Evolutionary conservation across 2,888 invertebrate genomes (phyloP).

Genomic region (Carcina quercana): DNA sequence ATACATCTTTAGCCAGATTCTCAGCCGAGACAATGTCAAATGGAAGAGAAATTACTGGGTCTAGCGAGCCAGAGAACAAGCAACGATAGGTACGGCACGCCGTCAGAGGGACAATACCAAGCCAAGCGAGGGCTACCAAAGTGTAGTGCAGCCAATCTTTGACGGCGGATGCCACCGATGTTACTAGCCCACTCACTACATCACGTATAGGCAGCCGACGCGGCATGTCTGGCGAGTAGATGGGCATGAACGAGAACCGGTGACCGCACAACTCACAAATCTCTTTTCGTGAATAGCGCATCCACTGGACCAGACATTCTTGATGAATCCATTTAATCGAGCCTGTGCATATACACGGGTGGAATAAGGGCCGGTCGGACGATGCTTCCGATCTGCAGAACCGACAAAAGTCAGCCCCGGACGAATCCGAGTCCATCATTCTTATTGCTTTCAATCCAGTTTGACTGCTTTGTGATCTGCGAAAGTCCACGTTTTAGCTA

Average conservation of each 20-base stretch:
- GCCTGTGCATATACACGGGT: constrained; percentile 99
- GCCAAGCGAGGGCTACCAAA: constrained; percentile 97
- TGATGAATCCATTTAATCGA: constrained; percentile 99
- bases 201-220: constrained; percentile 94
- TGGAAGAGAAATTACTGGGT: constrained; percentile 88
- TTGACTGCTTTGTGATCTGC: constrained; percentile 54
- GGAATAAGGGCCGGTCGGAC: constrained; percentile 93
- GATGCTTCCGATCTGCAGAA: constrained; percentile 97
- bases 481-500: constrained; percentile 28
- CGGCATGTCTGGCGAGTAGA: constrained; percentile 99
- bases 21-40: constrained; percentile 95
- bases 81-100: constrained; percentile 97
- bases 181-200: constrained; percentile 91
- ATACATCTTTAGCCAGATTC: constrained; percentile 93
- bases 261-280: constrained; percentile 99
- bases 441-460: constrained; percentile 48
- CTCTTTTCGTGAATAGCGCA: constrained; percentile 98
- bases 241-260: constrained; percentile 98
- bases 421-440: constrained; percentile 66
- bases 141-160: constrained; percentile 99
- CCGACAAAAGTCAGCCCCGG: constrained; percentile 93
- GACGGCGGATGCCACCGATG: constrained; percentile 92
- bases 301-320: constrained; percentile 99
- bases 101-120: constrained; percentile 95
- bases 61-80: constrained; percentile 92